Evolutionary conservation across 2,797 vertebrate genomes (phyloP).

Genomic region (Hafferia zeledoni): DNA sequence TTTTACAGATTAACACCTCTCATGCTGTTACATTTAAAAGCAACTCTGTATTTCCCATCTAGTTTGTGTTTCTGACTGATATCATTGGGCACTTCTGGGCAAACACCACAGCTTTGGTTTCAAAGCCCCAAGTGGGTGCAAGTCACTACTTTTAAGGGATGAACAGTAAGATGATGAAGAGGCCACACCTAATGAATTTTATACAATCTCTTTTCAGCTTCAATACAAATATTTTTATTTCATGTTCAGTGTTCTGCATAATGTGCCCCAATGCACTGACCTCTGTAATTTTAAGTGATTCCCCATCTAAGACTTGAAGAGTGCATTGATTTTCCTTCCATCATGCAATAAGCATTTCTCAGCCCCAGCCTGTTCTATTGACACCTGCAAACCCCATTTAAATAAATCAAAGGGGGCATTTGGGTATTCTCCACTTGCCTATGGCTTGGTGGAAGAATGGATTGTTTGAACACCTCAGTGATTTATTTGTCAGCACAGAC

Average conservation of each 20-base stretch:
- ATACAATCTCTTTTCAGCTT: neutral
- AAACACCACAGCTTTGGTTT: neutral
- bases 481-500: neutral
- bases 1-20: neutral
- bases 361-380: neutral
- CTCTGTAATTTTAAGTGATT: slow-evolving; percentile 75
- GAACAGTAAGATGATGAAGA: neutral
- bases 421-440: neutral
- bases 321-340: slow-evolving; percentile 81
- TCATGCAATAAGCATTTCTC: slow-evolving; percentile 63
- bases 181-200: neutral
- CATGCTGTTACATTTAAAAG: neutral
- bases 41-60: neutral
- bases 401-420: slow-evolving; percentile 23
- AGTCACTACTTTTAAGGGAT: neutral
- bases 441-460: neutral
- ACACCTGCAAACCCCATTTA: slow-evolving; percentile 16
- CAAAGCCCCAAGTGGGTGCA: neutral
- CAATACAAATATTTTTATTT: slow-evolving; percentile 53
- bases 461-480: neutral
- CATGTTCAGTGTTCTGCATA: slow-evolving; percentile 38
- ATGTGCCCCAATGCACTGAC: slow-evolving; percentile 73
- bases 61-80: neutral
- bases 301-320: slow-evolving; percentile 72
- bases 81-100: neutral